These are phyloP conservation scores for Electrophaes corylata DNA, from an alignment of 2,888 invertebrate species.

Conservation along the genomic window DNA sequence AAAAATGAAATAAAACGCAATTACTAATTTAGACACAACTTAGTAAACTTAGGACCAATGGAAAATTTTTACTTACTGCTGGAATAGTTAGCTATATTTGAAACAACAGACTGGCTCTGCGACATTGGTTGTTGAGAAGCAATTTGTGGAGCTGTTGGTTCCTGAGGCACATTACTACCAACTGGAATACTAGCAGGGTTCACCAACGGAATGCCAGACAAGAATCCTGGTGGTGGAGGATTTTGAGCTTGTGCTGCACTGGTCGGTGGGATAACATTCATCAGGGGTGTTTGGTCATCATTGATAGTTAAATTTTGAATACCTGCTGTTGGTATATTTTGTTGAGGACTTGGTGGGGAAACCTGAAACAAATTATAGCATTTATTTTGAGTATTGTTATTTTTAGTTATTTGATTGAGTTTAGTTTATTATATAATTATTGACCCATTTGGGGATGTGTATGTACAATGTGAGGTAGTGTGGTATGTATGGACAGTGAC, in stretches of 20 bases:
- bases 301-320: conserved; percentile 61
- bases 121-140: conserved; percentile 49
- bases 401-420: no score
- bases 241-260: conserved; percentile 48
- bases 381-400: no score
- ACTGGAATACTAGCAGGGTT: conserved; percentile 64
- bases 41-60: no score
- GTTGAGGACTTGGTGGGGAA: conserved; percentile 49
- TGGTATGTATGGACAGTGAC: no score
- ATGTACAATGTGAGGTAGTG: no score
- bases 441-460: no score
- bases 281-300: conserved; percentile 62
- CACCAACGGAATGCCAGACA: conserved; percentile 81
- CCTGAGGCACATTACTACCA: conserved; percentile 39
- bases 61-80: conserved; percentile 68
- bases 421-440: no score
- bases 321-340: conserved; percentile 40
- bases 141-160: conserved; percentile 28
- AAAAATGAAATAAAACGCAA: neutral
- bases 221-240: conserved; percentile 70
- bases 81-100: conserved; percentile 77
- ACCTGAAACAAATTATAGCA: conserved; percentile 52
- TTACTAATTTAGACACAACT: no score
- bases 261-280: conserved; percentile 37
- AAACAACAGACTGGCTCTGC: conserved; percentile 71